These are phyloP conservation scores for Caranx ignobilis DNA, from an alignment of 2,113 vertebrate species.

Conservation along the genomic window DNA sequence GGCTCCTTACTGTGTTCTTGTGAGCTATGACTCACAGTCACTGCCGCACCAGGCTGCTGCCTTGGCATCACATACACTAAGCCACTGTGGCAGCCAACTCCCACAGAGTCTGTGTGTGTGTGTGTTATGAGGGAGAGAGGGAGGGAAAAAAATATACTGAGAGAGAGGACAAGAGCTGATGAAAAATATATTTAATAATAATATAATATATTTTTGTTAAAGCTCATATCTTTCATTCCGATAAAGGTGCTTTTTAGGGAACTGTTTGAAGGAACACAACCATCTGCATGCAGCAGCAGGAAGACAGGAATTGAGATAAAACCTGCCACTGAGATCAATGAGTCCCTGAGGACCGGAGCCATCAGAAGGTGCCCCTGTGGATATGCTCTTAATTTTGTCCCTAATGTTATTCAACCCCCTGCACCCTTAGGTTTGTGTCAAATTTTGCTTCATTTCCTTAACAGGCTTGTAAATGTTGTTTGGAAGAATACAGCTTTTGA, in stretches of 20 bases:
- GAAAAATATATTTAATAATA: neutral
- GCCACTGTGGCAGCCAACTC: slow-evolving; percentile 62
- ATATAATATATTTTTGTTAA: neutral
- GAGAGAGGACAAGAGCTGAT: neutral
- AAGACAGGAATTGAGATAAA: slow-evolving; percentile 71
- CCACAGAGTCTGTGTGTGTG: slow-evolving; percentile 30
- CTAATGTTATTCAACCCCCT: slow-evolving; percentile 33
- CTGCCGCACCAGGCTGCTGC: slow-evolving; percentile 68
- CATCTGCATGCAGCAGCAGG: slow-evolving; percentile 65
- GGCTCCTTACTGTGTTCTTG: slow-evolving; percentile 65
- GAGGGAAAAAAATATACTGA: neutral
- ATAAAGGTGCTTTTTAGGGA: slow-evolving; percentile 28
- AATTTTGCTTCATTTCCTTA: slow-evolving; percentile 34
- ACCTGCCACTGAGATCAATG: slow-evolving; percentile 69
- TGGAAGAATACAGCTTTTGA: neutral
- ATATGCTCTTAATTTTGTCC: slow-evolving; percentile 62
- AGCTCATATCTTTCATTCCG: neutral
- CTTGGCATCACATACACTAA: slow-evolving; percentile 62
- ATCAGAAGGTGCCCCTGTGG: slow-evolving; percentile 66
- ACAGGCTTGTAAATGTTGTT: neutral
- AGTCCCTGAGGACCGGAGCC: slow-evolving; percentile 61
- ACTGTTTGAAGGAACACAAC: slow-evolving; percentile 40
- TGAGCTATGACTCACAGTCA: slow-evolving; percentile 72
- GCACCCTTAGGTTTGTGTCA: slow-evolving; percentile 24
- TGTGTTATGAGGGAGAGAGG: neutral